Conservation (phyloP, 2,113 vertebrate species). For the Carollia perspicillata region DNA sequence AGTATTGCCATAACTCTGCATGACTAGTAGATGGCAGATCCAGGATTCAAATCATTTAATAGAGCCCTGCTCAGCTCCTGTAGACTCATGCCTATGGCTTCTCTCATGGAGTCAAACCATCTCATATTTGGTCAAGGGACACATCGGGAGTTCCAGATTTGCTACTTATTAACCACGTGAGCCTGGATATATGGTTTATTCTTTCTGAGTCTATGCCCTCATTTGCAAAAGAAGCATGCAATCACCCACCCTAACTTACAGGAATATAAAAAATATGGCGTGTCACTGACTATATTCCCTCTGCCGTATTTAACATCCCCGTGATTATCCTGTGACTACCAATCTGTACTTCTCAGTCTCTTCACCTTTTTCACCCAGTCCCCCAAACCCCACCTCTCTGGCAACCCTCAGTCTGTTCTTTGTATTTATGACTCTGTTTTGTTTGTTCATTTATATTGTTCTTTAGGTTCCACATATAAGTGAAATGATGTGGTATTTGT, state of each 20-base stretch:
- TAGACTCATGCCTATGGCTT: background rate
- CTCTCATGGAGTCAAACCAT: background rate
- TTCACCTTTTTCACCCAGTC: background rate
- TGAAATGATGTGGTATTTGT: background rate
- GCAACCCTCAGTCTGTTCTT: background rate
- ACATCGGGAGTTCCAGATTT: background rate
- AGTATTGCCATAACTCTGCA: background rate
- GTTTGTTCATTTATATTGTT: background rate
- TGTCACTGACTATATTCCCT: background rate
- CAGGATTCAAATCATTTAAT: background rate
- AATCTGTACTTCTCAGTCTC: background rate
- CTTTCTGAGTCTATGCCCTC: background rate
- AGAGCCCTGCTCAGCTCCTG: background rate
- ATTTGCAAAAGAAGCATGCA: constrained; percentile 8
- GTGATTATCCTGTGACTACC: background rate
- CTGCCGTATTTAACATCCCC: background rate
- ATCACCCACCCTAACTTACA: background rate
- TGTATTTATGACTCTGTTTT: background rate
- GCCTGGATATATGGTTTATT: background rate
- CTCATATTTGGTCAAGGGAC: background rate
- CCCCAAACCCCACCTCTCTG: background rate
- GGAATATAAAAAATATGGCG: background rate
- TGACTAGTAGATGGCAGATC: background rate
- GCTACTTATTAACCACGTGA: background rate
- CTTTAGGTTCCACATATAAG: background rate